Evolutionary conservation across 2,113 vertebrate genomes (phyloP), one percentile per base, ranked within the genome.

Genomic region (Stigmatopora nigra): DNA sequence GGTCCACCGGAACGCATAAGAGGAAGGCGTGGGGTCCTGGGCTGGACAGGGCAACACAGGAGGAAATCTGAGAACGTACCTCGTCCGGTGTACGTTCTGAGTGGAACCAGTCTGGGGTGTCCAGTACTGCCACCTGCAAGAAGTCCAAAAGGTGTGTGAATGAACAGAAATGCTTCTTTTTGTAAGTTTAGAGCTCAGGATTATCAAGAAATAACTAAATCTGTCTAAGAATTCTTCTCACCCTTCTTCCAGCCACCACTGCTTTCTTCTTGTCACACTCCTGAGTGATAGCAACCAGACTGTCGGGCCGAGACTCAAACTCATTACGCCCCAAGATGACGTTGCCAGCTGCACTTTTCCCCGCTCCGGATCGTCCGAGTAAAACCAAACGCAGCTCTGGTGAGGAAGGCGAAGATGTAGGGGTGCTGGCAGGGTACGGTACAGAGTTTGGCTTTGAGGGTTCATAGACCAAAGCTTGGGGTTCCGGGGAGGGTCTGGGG

Each of bases 11-110:
- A 47, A 91, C 74, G 9, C 91, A 92, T n/a, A 91, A 51, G 13
- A 92, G 84, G 76, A 91, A 91, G 61, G 78, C 83, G 4, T 92
- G 91, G 36, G 89, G 91, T 7, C 91, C 91, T 0, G 91, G 91
- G 57, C 83, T 81, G 47, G 81, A 79, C 71, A 92, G 57, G 47
- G 86, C 71, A 20, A 89, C 67, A 9, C 88, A 91, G 60, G 86
- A 82, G 7, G 87, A 86, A 67, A 90, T 80, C 73, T 90, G 86
- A 47, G 80, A 76, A 47, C 75, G 83, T 52, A 90, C 75, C 45
- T 88, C 85, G 3, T 84, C 86, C 4, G 82, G 83, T 45, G 84
- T 52, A 19, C 22, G 62, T 55, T 88, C 83, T 0, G 89, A 78
- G 35, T 77, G 71, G 60, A 89, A 87, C 90, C 89, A 91, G 75